Percentiles rank a stretch among this genome's conserved stretches.
Conservation (phyloP, 2,113 vertebrate genomes). For the Vicugna pacos region DNA sequence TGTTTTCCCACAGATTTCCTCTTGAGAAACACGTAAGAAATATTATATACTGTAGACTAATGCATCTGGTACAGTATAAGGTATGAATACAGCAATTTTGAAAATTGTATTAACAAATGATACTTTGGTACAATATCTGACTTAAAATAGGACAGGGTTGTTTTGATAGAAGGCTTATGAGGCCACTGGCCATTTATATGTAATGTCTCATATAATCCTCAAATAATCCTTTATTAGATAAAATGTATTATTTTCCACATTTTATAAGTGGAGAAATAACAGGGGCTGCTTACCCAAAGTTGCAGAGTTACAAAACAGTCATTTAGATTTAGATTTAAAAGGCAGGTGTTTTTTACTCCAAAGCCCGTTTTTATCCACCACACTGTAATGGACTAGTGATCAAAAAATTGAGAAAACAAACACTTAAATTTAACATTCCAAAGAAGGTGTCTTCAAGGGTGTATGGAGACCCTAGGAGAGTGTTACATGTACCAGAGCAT, state of each 20-base stretch:
- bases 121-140: not conserved
- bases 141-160: not conserved
- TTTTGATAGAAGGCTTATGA: not conserved
- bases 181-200: not conserved
- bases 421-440: not conserved
- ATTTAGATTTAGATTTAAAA: not conserved
- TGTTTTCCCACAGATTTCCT: not conserved
- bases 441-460: not conserved
- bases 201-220: not conserved
- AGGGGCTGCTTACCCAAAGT: not conserved
- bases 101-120: not conserved
- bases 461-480: not conserved
- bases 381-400: not conserved
- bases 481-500: not conserved
- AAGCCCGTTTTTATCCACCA: not conserved
- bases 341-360: not conserved
- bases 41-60: not conserved
- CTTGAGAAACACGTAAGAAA: not conserved
- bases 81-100: not conserved
- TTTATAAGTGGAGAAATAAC: not conserved
- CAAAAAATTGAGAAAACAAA: not conserved
- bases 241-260: not conserved
- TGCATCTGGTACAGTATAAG: not conserved
- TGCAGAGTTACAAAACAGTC: not conserved
- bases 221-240: not conserved